Evolutionary conservation across 1,140 invertebrate species (phyloP).

Genomic region (Drosophila kanapiae): DNA sequence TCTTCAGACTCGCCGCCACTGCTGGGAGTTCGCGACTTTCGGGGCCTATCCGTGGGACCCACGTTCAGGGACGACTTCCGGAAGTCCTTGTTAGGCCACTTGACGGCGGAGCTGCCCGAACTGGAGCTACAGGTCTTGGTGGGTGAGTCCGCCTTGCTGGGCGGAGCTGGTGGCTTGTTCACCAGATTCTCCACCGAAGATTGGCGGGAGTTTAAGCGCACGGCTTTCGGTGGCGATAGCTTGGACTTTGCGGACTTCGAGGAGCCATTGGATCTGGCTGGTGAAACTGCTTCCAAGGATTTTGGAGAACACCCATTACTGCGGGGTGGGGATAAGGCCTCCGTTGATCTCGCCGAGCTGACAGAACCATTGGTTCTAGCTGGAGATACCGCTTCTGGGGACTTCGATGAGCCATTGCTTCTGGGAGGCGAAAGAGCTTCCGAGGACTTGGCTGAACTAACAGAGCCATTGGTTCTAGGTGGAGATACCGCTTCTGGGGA

Average conservation of each 20-base stretch:
- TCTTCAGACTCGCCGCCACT: slow-evolving; percentile 80
- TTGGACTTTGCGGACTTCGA: slow-evolving; percentile 68
- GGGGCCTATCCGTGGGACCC: slow-evolving; percentile 86
- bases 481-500: slow-evolving; percentile 2
- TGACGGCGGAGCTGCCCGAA: slow-evolving; percentile 77
- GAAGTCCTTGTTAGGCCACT: slow-evolving; percentile 90
- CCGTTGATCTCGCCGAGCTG: slow-evolving; percentile 30
- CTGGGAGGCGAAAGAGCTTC: slow-evolving; percentile 69
- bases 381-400: slow-evolving; percentile 5
- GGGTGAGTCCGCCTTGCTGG: slow-evolving; percentile 80
- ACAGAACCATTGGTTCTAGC: slow-evolving; percentile 23
- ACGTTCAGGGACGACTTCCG: slow-evolving; percentile 91
- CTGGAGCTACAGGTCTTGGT: slow-evolving; percentile 77
- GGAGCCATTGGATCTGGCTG: slow-evolving; percentile 19
- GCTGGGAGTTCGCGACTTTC: slow-evolving; percentile 78
- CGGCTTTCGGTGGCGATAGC: slow-evolving; percentile 72
- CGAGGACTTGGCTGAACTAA: slow-evolving; percentile 22
- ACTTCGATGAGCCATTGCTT: slow-evolving; percentile 28
- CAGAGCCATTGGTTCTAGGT: slow-evolving; percentile 9
- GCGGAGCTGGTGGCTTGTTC: slow-evolving; percentile 87
- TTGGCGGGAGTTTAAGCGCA: slow-evolving; percentile 72
- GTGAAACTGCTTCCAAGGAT: slow-evolving; percentile 1
- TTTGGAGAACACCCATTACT: slow-evolving; percentile 22
- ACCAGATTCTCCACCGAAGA: slow-evolving; percentile 74
- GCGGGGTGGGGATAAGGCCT: slow-evolving; percentile 67